Base-by-base conservation (phyloP, 2,113 vertebrate genomes). In the Cynopterus brachyotis region DNA sequence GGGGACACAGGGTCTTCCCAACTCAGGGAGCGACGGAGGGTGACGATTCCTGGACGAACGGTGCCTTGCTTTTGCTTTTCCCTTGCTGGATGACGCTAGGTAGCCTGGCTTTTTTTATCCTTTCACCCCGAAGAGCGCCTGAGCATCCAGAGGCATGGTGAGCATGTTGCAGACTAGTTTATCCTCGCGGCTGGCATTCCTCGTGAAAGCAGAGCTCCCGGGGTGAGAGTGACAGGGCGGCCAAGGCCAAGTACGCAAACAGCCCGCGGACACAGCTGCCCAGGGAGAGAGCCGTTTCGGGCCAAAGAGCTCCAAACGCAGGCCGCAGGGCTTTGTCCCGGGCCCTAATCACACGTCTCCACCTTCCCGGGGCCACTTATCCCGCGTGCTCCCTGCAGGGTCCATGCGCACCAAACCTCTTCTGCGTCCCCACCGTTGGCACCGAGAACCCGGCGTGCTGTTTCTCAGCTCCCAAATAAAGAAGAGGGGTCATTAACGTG, bases 61-160 rank as follows among this genome's bases (percentile, higher is more conserved):
- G 93, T n/a, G 84, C 96, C 80, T 95, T 89, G 92, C 87, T 92
- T 93, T 97, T 57, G n/a, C 92, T 97, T 94, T 79, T n/a, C 37
- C 35, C 17, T 10, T 19, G n/a, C 69, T 72, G 40, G 85, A 78
- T 32, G 32, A 89, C 67, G 89, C 62, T 85, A 35, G 75, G 83
- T 19, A 32, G 75, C 53, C 69, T 47, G 69, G 60, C 73, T 89
- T 67, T 82, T 75, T 0, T 80, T 0, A 2, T 13, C 28, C 24
- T 28, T 91, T 16, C 55, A 20, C 9, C 55, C 55, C 0, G 0
- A 83, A 84, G 37, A 78, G 86, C 90, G 35, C 53, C 69, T 69
- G 13, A 82, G 91, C 70, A 70, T 20, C 45, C 19, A 4, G 73
- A 78, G 90, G 64, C 72, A 19, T 3, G 67, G 79, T 87, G 59